phyloP scores from a whole-genome alignment of 1,140 invertebrate genomes.

The Sminthurinus signatus region DNA sequence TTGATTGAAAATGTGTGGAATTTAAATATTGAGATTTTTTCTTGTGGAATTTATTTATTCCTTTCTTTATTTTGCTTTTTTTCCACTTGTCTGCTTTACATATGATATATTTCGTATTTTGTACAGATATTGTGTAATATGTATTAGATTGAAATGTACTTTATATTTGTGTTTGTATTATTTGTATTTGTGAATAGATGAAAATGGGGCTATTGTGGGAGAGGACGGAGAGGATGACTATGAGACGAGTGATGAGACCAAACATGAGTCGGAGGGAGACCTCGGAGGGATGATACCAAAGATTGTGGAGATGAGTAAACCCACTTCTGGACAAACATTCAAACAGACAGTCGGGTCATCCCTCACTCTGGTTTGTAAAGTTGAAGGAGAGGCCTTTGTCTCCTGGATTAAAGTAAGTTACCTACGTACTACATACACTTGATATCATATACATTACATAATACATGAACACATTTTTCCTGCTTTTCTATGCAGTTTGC shows the following conservation, averaged over 20 bases:
- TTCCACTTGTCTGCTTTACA: constrained; percentile 9
- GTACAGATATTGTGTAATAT: no score
- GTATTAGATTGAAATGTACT: no score
- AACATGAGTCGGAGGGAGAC: neutral
- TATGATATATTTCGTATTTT: no score
- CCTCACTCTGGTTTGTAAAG: constrained; percentile 25
- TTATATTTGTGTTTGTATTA: no score
- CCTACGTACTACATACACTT: neutral
- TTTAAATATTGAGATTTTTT: constrained; percentile 16
- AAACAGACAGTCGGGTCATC: constrained; percentile 20
- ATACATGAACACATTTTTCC: neutral
- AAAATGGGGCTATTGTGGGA: constrained; percentile 21
- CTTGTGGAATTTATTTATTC: neutral
- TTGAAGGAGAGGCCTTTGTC: constrained; percentile 25
- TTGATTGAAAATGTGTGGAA: constrained; percentile 12
- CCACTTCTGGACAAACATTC: constrained; percentile 19
- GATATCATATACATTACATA: neutral
- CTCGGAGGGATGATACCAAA: constrained; percentile 12
- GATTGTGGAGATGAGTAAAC: constrained; percentile 17
- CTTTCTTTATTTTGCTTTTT: neutral
- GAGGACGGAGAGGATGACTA: constrained; percentile 16
- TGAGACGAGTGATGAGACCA: neutral
- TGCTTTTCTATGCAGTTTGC: neutral
- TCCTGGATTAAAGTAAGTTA: constrained; percentile 25
- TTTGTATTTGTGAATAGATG: constrained; percentile 14